Evolutionary conservation across 2,797 vertebrate genomes (phyloP), one percentile per base, ranked within the genome.

Genomic region (Aplochiton taeniatus): DNA sequence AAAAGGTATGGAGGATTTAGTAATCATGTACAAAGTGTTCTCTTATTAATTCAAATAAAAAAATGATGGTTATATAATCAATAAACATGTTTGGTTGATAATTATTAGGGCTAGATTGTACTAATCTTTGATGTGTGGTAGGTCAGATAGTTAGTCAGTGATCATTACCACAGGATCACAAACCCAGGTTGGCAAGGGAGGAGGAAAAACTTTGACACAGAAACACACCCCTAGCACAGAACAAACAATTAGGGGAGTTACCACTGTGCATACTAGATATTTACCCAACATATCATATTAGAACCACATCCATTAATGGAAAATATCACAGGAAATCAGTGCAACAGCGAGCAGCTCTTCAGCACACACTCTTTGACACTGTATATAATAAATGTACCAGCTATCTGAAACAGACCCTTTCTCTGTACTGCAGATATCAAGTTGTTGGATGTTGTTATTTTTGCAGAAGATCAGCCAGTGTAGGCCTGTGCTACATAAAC

Each of bases 51-150:
- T 16, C 61, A 46, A 61, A 57, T 31, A 42, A 57, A 56, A 46
- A 46, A 50, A 61, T n/a, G n/a, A n/a, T n/a, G n/a, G n/a, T n/a
- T n/a, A n/a, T n/a, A n/a, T n/a, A n/a, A n/a, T n/a, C n/a, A 54
- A 66, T 61, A 7, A 11, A 54, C 44, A 53, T 8, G 16, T n/a
- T 46, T 66, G 60, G 83, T 87, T 85, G 89, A 88, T 88, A 66
- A 83, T 88, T 87, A 73, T 61, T 73, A 56, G 66, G 13, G 42
- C 53, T 65, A 60, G 61, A 76, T 72, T 56, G 78, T 63, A 81
- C 73, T 61, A 50, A 69, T 70, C 66, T 79, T 58, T 66, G 64
- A 75, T 18, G 19, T 57, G 58, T 69, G 67, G 63, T 63, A 12
- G 72, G 77, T 75, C 58, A 76, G 61, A 69, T 63, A 70, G 70